phyloP scores from a whole-genome alignment of 2,113 vertebrate genomes.

The Istiophorus platypterus region DNA sequence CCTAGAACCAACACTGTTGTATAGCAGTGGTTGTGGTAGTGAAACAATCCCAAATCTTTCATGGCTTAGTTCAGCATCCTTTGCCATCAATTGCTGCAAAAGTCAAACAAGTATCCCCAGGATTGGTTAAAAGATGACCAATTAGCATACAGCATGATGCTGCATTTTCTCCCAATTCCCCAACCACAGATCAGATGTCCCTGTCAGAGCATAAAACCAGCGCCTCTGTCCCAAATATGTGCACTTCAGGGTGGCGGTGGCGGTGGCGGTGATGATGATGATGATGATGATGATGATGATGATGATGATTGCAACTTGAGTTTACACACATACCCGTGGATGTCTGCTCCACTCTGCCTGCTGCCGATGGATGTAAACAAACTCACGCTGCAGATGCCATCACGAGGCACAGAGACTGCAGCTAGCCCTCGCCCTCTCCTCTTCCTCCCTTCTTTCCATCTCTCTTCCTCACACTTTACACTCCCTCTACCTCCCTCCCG shows the following conservation, averaged over 20 bases:
- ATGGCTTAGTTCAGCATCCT: neutral
- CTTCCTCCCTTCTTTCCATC: slow-evolving; percentile 23
- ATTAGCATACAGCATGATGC: slow-evolving; percentile 54
- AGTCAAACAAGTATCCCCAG: neutral
- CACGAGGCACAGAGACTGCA: slow-evolving; percentile 58
- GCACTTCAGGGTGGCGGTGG: no score
- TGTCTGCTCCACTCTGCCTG: neutral
- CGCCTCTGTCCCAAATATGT: neutral
- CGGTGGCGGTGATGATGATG: no score
- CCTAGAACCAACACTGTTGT: neutral
- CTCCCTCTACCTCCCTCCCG: neutral
- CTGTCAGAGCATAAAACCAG: neutral
- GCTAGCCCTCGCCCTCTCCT: slow-evolving; percentile 30
- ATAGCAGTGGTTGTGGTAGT: neutral
- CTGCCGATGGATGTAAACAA: slow-evolving; percentile 64
- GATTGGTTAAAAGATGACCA: neutral
- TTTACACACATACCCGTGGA: slow-evolving; percentile 28
- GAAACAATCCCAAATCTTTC: no score
- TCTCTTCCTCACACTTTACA: neutral
- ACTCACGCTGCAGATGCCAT: slow-evolving; percentile 52
- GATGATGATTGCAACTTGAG: neutral
- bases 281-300: no score
- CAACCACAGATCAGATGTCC: slow-evolving; percentile 1
- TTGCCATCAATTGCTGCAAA: neutral
- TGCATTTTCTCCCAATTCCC: slow-evolving; percentile 35